These are phyloP conservation scores for Formica aserva DNA, from an alignment of 2,888 invertebrate genomes.

Conservation along the genomic window DNA sequence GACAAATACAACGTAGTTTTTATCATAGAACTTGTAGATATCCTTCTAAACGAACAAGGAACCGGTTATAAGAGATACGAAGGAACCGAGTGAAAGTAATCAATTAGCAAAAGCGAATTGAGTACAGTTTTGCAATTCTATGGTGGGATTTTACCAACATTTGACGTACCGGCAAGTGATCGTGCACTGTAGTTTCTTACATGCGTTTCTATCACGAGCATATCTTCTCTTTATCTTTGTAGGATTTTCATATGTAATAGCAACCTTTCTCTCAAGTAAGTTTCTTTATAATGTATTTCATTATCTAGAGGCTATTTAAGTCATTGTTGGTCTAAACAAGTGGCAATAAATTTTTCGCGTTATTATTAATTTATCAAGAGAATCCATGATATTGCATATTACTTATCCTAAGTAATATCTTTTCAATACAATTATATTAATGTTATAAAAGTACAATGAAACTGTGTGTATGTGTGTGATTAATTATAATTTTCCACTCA, in stretches of 20 bases:
- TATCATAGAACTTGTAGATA: constrained; percentile 22
- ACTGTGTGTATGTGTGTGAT: background rate
- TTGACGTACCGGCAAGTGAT: constrained; percentile 61
- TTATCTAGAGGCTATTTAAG: background rate
- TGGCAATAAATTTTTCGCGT: background rate
- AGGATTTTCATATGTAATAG: background rate
- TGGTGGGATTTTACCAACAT: constrained; percentile 72
- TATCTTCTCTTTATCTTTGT: background rate
- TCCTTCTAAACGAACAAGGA: constrained; percentile 27
- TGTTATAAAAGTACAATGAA: background rate
- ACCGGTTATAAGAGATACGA: constrained; percentile 52
- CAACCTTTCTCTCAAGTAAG: constrained; percentile 15
- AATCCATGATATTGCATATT: background rate
- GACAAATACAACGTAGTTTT: background rate
- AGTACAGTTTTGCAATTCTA: constrained; percentile 61
- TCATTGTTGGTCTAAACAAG: background rate
- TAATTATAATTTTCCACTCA: background rate
- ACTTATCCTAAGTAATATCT: background rate
- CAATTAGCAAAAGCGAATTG: constrained; percentile 78
- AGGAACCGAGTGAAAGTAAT: constrained; percentile 81
- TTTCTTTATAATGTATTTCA: background rate
- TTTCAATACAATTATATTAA: background rate
- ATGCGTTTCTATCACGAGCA: constrained; percentile 55
- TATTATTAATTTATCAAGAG: background rate
- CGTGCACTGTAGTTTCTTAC: constrained; percentile 76